Conservation (phyloP, 2,888 invertebrate genomes). For the Drosophila yooni region DNA sequence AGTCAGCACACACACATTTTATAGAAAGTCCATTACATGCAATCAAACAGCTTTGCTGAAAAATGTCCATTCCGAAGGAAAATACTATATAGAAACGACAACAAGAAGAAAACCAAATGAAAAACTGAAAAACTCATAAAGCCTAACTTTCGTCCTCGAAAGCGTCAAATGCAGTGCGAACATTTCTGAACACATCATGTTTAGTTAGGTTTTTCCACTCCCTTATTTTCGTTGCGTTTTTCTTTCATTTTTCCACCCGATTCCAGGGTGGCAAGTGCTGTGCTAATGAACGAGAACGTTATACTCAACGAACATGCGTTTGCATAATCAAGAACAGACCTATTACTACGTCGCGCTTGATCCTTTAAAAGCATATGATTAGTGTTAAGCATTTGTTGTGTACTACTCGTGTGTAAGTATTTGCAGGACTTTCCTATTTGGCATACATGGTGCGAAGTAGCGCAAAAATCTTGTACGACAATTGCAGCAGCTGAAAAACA, state of each 20-base stretch:
- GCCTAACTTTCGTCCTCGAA: constrained; percentile 11
- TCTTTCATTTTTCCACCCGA: background rate
- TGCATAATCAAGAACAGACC: constrained; percentile 62
- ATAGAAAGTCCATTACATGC: constrained; percentile 55
- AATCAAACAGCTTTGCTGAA: constrained; percentile 47
- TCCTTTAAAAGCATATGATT: constrained; percentile 62
- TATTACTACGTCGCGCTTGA: constrained; percentile 32
- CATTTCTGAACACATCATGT: constrained; percentile 7
- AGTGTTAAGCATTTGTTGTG: constrained; percentile 17
- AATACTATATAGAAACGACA: constrained; percentile 1
- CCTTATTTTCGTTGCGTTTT: background rate
- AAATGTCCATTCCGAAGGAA: constrained; percentile 22
- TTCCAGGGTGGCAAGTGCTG: constrained; percentile 7
- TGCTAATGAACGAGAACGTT: constrained; percentile 43
- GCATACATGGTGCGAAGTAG: constrained; percentile 79
- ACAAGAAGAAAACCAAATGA: constrained; percentile 13
- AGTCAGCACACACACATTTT: constrained; percentile 5
- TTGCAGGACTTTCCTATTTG: constrained; percentile 33
- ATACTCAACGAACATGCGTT: constrained; percentile 46
- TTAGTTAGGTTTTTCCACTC: constrained; percentile 13
- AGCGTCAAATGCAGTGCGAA: constrained; percentile 47
- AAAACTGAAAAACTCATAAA: constrained; percentile 26
- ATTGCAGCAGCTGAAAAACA: constrained; percentile 1
- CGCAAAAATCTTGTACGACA: constrained; percentile 83
- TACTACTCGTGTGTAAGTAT: background rate